Evolutionary conservation across 92 coral and sea anemone species (phyloP), one percentile per base, ranked within the genome.

Genomic region (Heliopora coerulea): DNA sequence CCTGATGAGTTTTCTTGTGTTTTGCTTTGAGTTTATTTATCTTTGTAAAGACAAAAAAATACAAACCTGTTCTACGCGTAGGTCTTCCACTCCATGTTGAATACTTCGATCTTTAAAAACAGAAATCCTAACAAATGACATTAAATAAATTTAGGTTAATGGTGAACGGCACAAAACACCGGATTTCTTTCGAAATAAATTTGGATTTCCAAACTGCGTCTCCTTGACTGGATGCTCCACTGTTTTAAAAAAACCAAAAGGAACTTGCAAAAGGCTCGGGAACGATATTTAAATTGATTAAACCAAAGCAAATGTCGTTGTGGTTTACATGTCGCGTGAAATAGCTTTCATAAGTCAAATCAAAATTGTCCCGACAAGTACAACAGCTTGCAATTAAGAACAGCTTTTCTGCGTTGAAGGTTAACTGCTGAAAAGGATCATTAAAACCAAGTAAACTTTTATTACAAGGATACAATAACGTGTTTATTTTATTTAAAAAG

Each of bases 41-140:
- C n/a, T n/a, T n/a, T n/a, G n/a, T n/a, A n/a, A n/a, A n/a, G n/a
- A n/a, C n/a, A n/a, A n/a, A n/a, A n/a, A n/a, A n/a, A n/a, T n/a
- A n/a, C 65, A 34, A 78, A 93, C 98, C 98, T 93, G 98, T 42
- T 93, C 98, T 3, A 93, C 91, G 24, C 98, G 85, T 19, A 93
- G 56, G 27, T 84, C 98, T 39, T 90, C 83, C 28, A 83, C 74
- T 11, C 96, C 91, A 56, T 89, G 75, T 63, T 90, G 91, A 11
- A 86, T 81, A 8, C 81, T 84, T 29, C 88, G 80, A 34, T 86
- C 96, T 64, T 90, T 85, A 62, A 93, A 93, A 56, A 90, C 84
- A 40, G 88, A 86, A 8, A 87, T 80, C 98, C 98, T 93, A 64
- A 64, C 23, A 44, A 56, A 30, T n/a, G 67, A 49, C 18, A 50